Conservation (phyloP, 2,888 invertebrate species). For the Geotrupes spiniger region DNA sequence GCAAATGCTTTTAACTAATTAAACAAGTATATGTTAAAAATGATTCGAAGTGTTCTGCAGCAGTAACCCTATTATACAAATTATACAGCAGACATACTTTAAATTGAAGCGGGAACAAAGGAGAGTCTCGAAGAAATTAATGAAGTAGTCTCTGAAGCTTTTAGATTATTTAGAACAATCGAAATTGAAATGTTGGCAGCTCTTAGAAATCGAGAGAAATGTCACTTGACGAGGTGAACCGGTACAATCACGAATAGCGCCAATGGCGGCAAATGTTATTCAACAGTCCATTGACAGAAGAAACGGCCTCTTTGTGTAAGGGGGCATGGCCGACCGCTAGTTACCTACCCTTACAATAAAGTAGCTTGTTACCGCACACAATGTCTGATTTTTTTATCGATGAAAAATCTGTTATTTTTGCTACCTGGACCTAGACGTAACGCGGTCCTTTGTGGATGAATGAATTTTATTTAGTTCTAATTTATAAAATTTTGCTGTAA, state of each 20-base stretch:
- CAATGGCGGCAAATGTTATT: slow-evolving; percentile 26
- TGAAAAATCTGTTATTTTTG: not conserved
- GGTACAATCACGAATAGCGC: slow-evolving; percentile 25
- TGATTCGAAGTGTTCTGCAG: slow-evolving; percentile 1
- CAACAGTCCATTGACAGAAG: slow-evolving; percentile 10
- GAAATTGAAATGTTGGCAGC: slow-evolving; percentile 23
- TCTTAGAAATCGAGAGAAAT: slow-evolving; percentile 25
- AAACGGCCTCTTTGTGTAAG: slow-evolving; percentile 9
- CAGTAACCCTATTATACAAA: slow-evolving; percentile 8
- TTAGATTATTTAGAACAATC: slow-evolving; percentile 23
- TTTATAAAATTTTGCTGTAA: no score
- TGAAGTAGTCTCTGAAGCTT: slow-evolving; percentile 26
- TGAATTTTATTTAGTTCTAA: no score
- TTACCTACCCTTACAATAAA: slow-evolving; percentile 6
- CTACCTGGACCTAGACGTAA: not conserved
- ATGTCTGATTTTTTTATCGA: slow-evolving; percentile 1
- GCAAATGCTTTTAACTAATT: no score
- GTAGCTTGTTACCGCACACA: slow-evolving; percentile 1
- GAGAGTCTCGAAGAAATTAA: slow-evolving; percentile 24
- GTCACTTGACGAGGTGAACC: slow-evolving; percentile 25
- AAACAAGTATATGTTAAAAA: not conserved
- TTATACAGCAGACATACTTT: slow-evolving; percentile 24
- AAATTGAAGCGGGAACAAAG: slow-evolving; percentile 22
- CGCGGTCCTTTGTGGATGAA: not conserved
- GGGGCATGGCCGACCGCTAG: not conserved